Evolutionary conservation across 2,888 invertebrate genomes (phyloP).

Genomic region (Harpalus rufipes): DNA sequence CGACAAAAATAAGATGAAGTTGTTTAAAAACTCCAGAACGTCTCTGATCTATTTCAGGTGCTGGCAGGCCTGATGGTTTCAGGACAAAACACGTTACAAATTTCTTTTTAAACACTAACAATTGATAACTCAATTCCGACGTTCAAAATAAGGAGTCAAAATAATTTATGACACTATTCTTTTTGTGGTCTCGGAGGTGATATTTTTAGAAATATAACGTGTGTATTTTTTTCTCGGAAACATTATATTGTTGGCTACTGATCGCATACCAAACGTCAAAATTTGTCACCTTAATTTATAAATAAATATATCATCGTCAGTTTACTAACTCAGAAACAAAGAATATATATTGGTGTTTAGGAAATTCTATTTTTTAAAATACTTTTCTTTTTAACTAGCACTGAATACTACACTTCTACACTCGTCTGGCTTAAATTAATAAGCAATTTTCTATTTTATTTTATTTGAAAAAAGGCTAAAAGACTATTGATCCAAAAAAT

Average conservation of each 20-base stretch:
- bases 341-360: not conserved
- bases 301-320: conserved; percentile 18
- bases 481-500: too few species aligned
- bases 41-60: conserved; percentile 45
- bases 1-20: conserved; percentile 49
- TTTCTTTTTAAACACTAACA: conserved; percentile 50
- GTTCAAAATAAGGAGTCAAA: conserved; percentile 52
- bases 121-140: conserved; percentile 54
- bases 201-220: conserved; percentile 34
- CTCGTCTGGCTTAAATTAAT: too few species aligned
- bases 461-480: too few species aligned
- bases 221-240: not conserved
- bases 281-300: conserved; percentile 35
- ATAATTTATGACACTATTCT: conserved; percentile 50
- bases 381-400: not conserved
- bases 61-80: conserved; percentile 22
- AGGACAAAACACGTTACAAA: conserved; percentile 51
- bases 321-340: not conserved
- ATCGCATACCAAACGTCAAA: conserved; percentile 28
- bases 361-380: not conserved
- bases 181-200: conserved; percentile 12
- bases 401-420: too few species aligned
- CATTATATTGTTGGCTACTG: conserved; percentile 23
- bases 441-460: too few species aligned
- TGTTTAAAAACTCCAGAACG: conserved; percentile 20